Evolutionary conservation across 1,140 invertebrate genomes (phyloP).

Genomic region (Monomorium pharaonis): DNA sequence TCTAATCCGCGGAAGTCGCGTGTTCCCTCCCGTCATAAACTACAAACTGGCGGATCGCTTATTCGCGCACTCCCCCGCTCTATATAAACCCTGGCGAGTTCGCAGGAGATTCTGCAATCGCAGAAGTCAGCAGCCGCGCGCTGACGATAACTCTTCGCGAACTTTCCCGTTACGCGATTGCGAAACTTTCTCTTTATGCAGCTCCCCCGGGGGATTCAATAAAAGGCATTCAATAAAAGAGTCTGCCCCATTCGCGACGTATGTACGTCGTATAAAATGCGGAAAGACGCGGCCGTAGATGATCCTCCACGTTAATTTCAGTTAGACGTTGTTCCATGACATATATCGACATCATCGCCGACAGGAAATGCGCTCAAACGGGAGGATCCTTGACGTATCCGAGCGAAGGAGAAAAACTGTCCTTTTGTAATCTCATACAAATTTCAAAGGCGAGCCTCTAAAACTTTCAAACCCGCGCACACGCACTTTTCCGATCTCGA

Average conservation of each 20-base stretch:
- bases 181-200: slow-evolving; percentile 14
- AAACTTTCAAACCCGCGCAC: not conserved
- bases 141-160: slow-evolving; percentile 26
- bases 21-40: not conserved
- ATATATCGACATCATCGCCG: too few species aligned
- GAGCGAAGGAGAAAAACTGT: not conserved
- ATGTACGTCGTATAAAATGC: not conserved
- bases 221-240: slow-evolving; percentile 4
- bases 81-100: not conserved
- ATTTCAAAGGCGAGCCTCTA: not conserved
- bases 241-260: too few species aligned
- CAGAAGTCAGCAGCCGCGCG: slow-evolving; percentile 1
- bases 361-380: too few species aligned
- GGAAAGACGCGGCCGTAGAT: not conserved
- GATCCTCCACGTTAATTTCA: not conserved
- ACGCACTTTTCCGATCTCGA: not conserved
- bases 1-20: not conserved
- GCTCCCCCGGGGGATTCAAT: not conserved
- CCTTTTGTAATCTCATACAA: slow-evolving; percentile 50
- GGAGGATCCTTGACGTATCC: not conserved
- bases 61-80: not conserved
- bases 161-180: slow-evolving; percentile 19
- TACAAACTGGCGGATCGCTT: not conserved
- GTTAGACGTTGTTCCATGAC: slow-evolving; percentile 18
- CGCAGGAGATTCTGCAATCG: not conserved